Base-by-base conservation (phyloP, 2,797 vertebrate species). In the Eospalax fontanierii region DNA sequence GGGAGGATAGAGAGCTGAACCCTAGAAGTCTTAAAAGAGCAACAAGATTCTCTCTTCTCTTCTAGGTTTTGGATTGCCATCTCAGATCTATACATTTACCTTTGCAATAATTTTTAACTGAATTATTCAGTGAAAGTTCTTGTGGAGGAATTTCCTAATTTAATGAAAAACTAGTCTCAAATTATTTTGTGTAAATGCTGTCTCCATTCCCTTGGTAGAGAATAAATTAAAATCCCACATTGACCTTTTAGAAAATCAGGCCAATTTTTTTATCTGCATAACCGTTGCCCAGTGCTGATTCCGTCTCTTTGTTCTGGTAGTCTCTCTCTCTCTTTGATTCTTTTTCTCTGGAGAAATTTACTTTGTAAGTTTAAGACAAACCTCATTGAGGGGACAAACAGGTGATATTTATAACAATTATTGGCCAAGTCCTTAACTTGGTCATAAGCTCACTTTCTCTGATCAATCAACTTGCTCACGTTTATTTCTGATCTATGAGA, bases 81-180 rank as follows among this genome's bases (percentile, higher is more conserved):
- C 8, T 24, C 21, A 26, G 66, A 84, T 76, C 83, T 83, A 24
- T 5, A 1, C 46, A 28, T 59, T 95, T 83, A 19, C 70, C 89
- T 83, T 81, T 86, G 88, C 3, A 73, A 76, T 94, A 71, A 57
- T 30, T 61, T 30, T 87, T 92, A 90, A 86, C 71, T 35, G 68
- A 54, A 28, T n/a, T 86, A 89, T 92, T 80, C 59, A 4, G 6
- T 73, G 65, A 86, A 92, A 90, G 89, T 21, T 57, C 43, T 91
- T 92, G 61, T 84, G 61, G 40, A 87, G 61, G 86, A 86, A 83
- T 89, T 92, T 90, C 78, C 54, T 96, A 84, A 96, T 94, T 92
- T 95, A 96, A 86, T 33, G 35, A 82, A 88, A 75, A 16, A 38
- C 89, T 87, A 89, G n/a, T 83, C 89, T 95, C 93, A 80, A 73